These are phyloP conservation scores for Drosophila ananassae DNA, from an alignment of 1,140 invertebrate genomes.

Conservation along the genomic window DNA sequence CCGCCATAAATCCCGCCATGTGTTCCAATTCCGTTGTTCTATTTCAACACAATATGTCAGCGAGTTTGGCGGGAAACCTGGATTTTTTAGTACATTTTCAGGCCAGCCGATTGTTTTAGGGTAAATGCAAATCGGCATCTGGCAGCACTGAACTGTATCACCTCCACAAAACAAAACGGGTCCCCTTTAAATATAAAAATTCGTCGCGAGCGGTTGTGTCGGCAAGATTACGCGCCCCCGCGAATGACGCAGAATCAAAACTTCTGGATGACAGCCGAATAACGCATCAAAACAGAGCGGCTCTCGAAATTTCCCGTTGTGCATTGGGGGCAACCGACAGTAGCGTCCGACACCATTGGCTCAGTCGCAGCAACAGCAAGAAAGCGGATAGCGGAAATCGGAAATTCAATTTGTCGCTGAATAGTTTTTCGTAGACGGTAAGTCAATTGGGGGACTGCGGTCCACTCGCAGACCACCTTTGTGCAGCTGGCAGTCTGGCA, in stretches of 20 bases:
- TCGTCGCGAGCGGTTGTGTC: conserved; percentile 28
- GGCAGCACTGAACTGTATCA: no score
- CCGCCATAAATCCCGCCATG: no score
- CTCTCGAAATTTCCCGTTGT: conserved; percentile 5
- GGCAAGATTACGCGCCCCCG: conserved; percentile 11
- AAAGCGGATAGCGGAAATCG: background rate
- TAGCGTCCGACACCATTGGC: background rate
- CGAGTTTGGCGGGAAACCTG: no score
- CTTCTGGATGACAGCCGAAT: conserved; percentile 15
- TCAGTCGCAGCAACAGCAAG: background rate
- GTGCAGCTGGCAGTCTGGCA: conserved; percentile 6
- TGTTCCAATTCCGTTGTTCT: no score
- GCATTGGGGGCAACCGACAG: background rate
- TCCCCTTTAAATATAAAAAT: conserved; percentile 7
- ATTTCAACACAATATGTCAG: no score
- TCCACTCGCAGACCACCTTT: conserved; percentile 14
- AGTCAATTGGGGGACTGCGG: conserved; percentile 21
- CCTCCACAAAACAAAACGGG: no score
- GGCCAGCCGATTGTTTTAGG: no score
- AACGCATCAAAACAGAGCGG: conserved; percentile 6
- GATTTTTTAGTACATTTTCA: no score
- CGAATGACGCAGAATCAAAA: conserved; percentile 42
- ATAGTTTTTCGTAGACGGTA: conserved; percentile 46
- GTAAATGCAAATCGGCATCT: no score
- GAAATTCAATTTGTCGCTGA: conserved; percentile 30